A percentile compares a stretch with the other conserved stretches of the same genome.
Conservation (phyloP, 2,797 vertebrate genomes). For the Alauda arvensis region DNA sequence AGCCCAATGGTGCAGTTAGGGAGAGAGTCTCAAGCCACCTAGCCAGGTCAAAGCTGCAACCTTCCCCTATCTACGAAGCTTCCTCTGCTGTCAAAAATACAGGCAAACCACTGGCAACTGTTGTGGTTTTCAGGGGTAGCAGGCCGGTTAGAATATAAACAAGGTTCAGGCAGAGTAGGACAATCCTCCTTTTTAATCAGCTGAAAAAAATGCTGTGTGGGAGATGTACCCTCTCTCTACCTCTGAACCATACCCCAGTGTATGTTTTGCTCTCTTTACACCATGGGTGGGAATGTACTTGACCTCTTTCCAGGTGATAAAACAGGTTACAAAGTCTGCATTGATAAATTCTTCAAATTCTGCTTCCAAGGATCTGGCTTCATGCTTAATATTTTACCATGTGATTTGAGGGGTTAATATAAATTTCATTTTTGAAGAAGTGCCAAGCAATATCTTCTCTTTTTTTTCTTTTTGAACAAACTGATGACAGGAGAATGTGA, state of each 20-base stretch:
- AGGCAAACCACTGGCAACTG: not conserved
- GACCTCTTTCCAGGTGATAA: not conserved
- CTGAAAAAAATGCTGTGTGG: not conserved
- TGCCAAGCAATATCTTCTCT: not conserved
- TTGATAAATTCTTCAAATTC: not conserved
- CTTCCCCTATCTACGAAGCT: not conserved
- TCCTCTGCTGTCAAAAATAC: not conserved
- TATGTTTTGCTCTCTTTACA: not conserved
- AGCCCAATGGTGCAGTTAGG: not conserved
- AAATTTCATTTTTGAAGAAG: not conserved
- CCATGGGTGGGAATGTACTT: not conserved
- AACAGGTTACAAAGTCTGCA: not conserved
- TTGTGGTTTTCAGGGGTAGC: not conserved
- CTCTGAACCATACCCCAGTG: not conserved
- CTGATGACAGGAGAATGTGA: not conserved
- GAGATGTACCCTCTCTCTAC: not conserved
- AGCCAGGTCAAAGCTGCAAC: not conserved
- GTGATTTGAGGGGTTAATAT: not conserved
- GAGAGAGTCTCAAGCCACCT: not conserved
- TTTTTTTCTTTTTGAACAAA: not conserved
- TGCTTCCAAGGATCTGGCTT: not conserved
- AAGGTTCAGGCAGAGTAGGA: not conserved
- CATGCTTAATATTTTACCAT: not conserved
- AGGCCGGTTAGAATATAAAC: not conserved
- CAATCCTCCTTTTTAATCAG: not conserved